These are phyloP conservation scores for Spea multiplicata DNA, from an alignment of 2,113 vertebrate genomes.

Conservation along the genomic window DNA sequence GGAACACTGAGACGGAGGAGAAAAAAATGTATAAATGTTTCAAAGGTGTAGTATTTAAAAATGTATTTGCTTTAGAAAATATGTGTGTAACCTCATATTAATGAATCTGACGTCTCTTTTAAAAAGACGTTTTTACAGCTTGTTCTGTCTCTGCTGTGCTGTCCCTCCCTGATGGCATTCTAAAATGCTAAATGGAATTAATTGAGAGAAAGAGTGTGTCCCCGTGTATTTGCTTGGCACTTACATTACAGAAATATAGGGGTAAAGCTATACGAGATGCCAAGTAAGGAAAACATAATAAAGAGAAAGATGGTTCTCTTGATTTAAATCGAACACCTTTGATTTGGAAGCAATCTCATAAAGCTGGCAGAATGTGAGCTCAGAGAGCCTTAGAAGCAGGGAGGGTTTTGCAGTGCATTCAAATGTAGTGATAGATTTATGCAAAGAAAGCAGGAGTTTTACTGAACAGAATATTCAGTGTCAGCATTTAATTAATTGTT, in stretches of 20 bases:
- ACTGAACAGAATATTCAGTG: conserved; percentile 48
- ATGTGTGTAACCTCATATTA: not conserved
- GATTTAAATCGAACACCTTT: conserved; percentile 44
- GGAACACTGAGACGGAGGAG: no score
- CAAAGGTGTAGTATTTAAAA: no score
- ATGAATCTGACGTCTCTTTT: conserved; percentile 2
- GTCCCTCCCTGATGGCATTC: conserved; percentile 2
- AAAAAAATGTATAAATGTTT: no score
- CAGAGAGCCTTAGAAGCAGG: conserved; percentile 23
- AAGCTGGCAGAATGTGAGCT: conserved; percentile 36
- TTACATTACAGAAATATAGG: conserved; percentile 26
- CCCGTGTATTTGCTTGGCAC: conserved; percentile 7
- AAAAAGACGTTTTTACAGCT: not conserved
- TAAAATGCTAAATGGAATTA: conserved; percentile 25
- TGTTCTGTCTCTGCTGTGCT: not conserved
- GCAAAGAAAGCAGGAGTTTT: conserved; percentile 41
- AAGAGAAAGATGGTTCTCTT: conserved; percentile 38
- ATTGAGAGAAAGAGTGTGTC: conserved; percentile 14
- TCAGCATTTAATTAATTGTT: conserved; percentile 50
- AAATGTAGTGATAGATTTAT: conserved; percentile 41
- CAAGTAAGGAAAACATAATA: conserved; percentile 33
- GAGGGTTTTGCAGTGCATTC: conserved; percentile 37
- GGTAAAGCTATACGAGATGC: conserved; percentile 10
- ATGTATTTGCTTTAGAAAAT: not conserved
- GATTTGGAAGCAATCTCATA: conserved; percentile 39